Base-by-base conservation (phyloP, 1,140 invertebrate species). In the Drosophila carrolli region DNA sequence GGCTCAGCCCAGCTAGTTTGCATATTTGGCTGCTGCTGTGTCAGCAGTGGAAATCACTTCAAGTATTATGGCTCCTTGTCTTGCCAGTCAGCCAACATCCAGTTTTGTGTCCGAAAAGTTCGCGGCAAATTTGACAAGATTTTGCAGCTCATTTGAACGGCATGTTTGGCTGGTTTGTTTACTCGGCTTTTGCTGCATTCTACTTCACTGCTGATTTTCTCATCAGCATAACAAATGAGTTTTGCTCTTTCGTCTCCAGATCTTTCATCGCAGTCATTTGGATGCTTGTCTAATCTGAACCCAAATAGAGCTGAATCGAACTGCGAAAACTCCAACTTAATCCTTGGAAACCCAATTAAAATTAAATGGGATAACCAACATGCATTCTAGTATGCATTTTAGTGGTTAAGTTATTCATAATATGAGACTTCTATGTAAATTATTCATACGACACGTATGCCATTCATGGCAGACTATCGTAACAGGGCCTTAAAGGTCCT, bases 41-140 rank as follows among this genome's bases (percentile, higher is more conserved):
- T 65, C 73, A 71, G 66, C 71, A 65, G 56, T 62, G 48, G 43
- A 82, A 86, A 78, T 73, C 58, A 78, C 75, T 72, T 81, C 66
- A 65, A 78, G 78, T 78, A 75, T 75, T 72, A 79, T 71, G 65
- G 55, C 58, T 51, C 37, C 37, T 50, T 44, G 57, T 72, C 57
- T 35, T 57, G 55, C 40, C 54, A 38, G 41, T n/a, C 38, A 35
- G 51, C 3, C 51, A 29, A 10, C 66, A 71, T n/a, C 41, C 46
- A 61, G 76, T 78, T 78, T 78, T 71, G 78, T 81, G 72, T 68
- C 74, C 55, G 40, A 46, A 61, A 77, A 44, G 51, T 57, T 77
- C 51, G 75, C 74, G 59, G 75, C 81, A 61, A 78, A 86, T 81
- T 78, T 78, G 76, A 78, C 54, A 46, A 51, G 58, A 78, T 60